These are phyloP conservation scores for Heliothis peltigera DNA, from an alignment of 2,888 invertebrate species.

Conservation along the genomic window DNA sequence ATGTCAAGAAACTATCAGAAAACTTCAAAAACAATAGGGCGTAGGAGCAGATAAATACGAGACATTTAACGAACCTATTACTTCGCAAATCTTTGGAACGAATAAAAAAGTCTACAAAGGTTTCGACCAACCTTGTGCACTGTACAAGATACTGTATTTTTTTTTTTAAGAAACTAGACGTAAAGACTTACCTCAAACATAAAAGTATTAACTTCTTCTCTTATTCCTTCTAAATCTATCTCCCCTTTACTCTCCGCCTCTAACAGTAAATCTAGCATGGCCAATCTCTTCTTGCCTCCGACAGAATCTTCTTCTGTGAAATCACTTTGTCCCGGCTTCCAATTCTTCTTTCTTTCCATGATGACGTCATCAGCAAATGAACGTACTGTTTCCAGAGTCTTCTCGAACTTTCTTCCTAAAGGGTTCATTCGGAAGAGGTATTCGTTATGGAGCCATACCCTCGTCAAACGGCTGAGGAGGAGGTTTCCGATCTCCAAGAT, in stretches of 20 bases:
- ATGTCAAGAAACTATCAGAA: too few relatives aligned
- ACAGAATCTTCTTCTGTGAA: conserved; percentile 32
- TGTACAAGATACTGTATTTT: too few relatives aligned
- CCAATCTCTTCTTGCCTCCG: conserved; percentile 86
- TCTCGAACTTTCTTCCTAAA: conserved; percentile 84
- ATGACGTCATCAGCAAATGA: conserved; percentile 90
- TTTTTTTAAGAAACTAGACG: too few relatives aligned
- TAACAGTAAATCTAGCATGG: conserved; percentile 91
- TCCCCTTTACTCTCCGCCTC: conserved; percentile 90
- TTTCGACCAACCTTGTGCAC: too few relatives aligned
- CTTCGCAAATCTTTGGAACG: too few relatives aligned
- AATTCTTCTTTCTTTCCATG: conserved; percentile 76
- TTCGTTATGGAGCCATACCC: conserved; percentile 90
- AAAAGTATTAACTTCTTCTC: conserved; percentile 93
- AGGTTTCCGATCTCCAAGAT: conserved; percentile 80
- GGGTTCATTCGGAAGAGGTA: conserved; percentile 84
- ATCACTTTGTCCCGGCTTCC: conserved; percentile 45
- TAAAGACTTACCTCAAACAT: conserved; percentile 91
- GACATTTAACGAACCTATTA: too few relatives aligned
- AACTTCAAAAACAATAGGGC: too few relatives aligned
- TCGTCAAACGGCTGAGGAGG: conserved; percentile 71
- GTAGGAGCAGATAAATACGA: too few relatives aligned
- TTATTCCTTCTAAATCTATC: conserved; percentile 91
- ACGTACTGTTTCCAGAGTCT: conserved; percentile 84
- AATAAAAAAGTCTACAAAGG: too few relatives aligned